These are phyloP conservation scores for Oryctolagus cuniculus DNA, from an alignment of 2,113 vertebrate genomes.

Conservation along the genomic window DNA sequence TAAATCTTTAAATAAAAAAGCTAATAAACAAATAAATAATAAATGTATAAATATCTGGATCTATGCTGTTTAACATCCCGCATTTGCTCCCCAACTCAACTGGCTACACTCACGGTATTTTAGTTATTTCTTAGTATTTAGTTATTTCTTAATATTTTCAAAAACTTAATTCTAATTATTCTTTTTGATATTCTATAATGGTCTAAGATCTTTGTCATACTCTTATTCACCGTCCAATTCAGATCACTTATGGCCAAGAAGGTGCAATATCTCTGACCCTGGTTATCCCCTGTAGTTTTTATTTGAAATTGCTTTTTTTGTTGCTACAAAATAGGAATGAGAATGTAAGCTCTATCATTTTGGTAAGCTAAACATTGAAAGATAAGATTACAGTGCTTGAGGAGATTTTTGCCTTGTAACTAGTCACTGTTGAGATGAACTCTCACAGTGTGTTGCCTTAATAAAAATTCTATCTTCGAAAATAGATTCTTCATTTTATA, in stretches of 20 bases:
- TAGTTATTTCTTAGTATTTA: conserved; percentile 63
- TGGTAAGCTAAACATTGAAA: conserved; percentile 72
- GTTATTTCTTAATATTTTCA: conserved; percentile 66
- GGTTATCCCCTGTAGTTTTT: conserved; percentile 71
- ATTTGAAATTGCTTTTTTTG: conserved; percentile 78
- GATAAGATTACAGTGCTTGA: conserved; percentile 69
- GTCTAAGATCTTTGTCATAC: conserved; percentile 31
- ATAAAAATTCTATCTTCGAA: conserved; percentile 65
- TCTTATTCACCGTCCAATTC: conserved; percentile 69
- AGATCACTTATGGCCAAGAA: conserved; percentile 62
- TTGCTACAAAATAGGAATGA: conserved; percentile 68
- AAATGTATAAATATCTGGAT: not conserved
- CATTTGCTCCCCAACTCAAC: not conserved
- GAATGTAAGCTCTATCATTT: conserved; percentile 72
- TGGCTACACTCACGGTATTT: conserved; percentile 53
- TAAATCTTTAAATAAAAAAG: too few species aligned
- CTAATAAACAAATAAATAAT: too few species aligned
- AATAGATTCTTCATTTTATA: conserved; percentile 68
- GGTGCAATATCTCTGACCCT: not conserved
- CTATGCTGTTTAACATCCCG: not conserved
- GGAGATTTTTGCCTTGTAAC: conserved; percentile 72
- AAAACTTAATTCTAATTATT: not conserved
- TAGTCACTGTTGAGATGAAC: conserved; percentile 79
- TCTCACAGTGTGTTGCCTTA: conserved; percentile 72
- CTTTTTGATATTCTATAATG: not conserved